Conservation (phyloP, 2,113 vertebrate genomes). For the Platichthys flesus region DNA sequence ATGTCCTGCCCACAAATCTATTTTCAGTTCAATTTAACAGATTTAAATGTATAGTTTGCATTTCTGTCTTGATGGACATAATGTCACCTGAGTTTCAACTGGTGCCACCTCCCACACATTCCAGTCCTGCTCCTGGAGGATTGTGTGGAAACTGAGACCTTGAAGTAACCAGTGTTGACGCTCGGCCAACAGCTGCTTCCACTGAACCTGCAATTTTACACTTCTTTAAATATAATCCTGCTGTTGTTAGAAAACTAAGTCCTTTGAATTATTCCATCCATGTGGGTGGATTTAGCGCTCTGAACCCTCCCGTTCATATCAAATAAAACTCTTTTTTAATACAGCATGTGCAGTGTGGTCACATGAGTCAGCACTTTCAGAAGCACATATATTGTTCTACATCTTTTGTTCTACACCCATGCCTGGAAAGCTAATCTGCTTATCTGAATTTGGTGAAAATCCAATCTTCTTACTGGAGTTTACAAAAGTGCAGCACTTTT, state of each 20-base stretch:
- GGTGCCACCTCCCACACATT: background rate
- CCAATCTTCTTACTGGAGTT: background rate
- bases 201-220: conserved; percentile 5
- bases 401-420: background rate
- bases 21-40: background rate
- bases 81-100: conserved; percentile 11
- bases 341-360: background rate
- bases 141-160: conserved; percentile 12
- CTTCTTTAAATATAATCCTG: conserved; percentile 12
- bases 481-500: background rate
- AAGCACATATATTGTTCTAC: conserved; percentile 1
- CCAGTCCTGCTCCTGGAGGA: background rate
- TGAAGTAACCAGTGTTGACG: conserved; percentile 5
- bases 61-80: background rate
- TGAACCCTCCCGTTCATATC: background rate
- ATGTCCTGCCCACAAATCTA: background rate
- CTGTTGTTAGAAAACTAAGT: conserved; percentile 27
- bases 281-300: background rate
- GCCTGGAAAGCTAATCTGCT: conserved; percentile 9
- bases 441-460: background rate
- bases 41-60: background rate
- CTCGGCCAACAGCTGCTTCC: conserved; percentile 16
- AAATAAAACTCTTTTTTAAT: conserved; percentile 1
- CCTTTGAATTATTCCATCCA: conserved; percentile 23
- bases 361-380: background rate